Base-by-base conservation (phyloP, 1,140 invertebrate species). In the Pogonomyrmex californicus region DNA sequence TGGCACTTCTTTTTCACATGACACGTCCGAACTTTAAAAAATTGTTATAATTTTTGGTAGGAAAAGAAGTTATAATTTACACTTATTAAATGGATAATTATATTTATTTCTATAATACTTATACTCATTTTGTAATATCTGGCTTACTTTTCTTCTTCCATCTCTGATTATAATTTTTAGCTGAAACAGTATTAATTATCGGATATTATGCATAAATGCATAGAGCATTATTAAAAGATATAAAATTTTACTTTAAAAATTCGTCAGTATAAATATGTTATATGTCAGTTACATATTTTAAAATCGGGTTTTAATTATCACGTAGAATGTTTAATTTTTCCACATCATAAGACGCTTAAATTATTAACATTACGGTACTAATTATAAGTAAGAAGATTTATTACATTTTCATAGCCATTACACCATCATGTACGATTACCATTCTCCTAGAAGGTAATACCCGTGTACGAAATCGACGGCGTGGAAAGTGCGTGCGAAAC, bases 401-500 rank as follows among this genome's bases (percentile, higher is more conserved):
- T 83, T 49, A 62, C 10, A 14, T 82, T 73, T 73, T 58, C n/a
- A 70, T 33, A 62, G 33, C 17, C 14, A 44, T 44, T 12, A 54
- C 23, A 23, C 49, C 6, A 38, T 7, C n/a, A 4, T 9, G 65
- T 23, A n/a, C n/a, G 47, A 87, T 56, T 17, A 17, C 23, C 47
- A 54, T 56, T 68, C 33, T 49, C 17, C 0, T 7, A 36, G 38
- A 30, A 36, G 60, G 17, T 71, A 49, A 85, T 47, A 41, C 54
- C n/a, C 38, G 23, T 12, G 41, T 30, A 6, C 17, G 41, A 75
- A 60, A 62, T 83, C 54, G 79, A 87, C 86, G 54, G 47, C 9
- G 47, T 33, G 70, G 68, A 51, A 58, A 87, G 30, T 73, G 79
- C 76, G 86, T 66, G 49, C 41, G 62, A 76, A 60, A 87, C 86